Percentiles rank a stretch among this genome's conserved stretches.
Evolutionary conservation across 2,888 invertebrate species (phyloP).

Genomic region (Craniophora ligustri): DNA sequence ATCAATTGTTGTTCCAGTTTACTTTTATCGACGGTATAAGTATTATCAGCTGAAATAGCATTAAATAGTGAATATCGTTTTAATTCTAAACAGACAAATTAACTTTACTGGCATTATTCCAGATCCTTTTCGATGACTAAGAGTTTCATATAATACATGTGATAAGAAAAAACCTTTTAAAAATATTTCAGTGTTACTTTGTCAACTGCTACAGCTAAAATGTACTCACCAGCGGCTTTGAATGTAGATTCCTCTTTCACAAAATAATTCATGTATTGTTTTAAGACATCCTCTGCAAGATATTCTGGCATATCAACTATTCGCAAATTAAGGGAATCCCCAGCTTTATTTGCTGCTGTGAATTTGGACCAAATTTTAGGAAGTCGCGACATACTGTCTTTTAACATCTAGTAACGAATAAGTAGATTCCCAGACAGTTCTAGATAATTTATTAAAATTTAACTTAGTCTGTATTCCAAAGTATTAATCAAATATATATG

Average conservation of each 20-base stretch:
- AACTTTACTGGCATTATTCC: too few species aligned
- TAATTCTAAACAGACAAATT: too few species aligned
- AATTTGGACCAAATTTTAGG: constrained; percentile 45
- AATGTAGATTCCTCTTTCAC: constrained; percentile 43
- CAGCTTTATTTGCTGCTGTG: constrained; percentile 27
- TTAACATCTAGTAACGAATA: too few species aligned
- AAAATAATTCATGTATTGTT: constrained; percentile 47
- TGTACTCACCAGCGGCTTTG: constrained; percentile 46
- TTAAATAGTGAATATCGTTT: too few species aligned
- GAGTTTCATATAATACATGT: too few species aligned
- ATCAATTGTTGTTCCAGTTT: too few species aligned
- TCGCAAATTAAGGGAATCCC: constrained; percentile 35
- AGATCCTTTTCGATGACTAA: too few species aligned
- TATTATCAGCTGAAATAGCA: too few species aligned
- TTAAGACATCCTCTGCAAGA: constrained; percentile 33
- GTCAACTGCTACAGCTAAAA: not conserved
- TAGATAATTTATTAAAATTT: not conserved
- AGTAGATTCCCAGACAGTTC: too few species aligned
- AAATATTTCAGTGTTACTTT: too few species aligned
- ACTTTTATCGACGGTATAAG: too few species aligned
- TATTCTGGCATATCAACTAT: constrained; percentile 51
- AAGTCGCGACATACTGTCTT: constrained; percentile 13
- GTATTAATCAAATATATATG: not conserved
- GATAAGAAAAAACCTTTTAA: too few species aligned
- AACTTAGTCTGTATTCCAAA: not conserved